phyloP scores from a whole-genome alignment of 1,140 invertebrate genomes.

The Homarus americanus region DNA sequence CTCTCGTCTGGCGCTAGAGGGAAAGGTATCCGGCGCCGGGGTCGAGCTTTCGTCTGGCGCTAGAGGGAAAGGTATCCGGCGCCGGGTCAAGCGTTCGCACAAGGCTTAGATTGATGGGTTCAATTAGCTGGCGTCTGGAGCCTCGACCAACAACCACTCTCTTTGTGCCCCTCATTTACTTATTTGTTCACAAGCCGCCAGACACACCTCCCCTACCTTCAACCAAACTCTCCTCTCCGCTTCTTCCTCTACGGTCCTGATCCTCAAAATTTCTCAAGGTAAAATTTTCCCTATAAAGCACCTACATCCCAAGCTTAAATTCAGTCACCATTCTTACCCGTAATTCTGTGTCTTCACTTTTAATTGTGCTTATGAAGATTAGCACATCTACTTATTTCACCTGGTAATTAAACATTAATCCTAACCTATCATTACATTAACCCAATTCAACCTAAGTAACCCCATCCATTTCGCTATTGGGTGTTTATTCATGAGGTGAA shows the following conservation, averaged over 20 bases:
- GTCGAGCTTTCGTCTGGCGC: too few relatives aligned
- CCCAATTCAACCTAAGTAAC: too few relatives aligned
- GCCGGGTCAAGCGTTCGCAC: constrained; percentile 3
- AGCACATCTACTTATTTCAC: too few relatives aligned
- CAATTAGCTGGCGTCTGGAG: background rate
- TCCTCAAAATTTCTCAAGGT: background rate
- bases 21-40: background rate
- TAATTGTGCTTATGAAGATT: too few relatives aligned
- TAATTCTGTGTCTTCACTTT: background rate
- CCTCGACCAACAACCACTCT: background rate
- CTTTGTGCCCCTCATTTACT: background rate
- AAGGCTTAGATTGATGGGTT: constrained; percentile 1
- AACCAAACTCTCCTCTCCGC: background rate
- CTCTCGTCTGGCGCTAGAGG: too few relatives aligned
- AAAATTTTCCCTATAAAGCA: too few relatives aligned
- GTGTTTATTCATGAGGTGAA: too few relatives aligned
- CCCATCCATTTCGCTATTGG: too few relatives aligned
- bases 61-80: background rate
- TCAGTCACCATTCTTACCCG: too few relatives aligned
- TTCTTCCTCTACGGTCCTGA: background rate
- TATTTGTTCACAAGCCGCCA: background rate
- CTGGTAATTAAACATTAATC: too few relatives aligned
- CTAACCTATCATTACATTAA: too few relatives aligned
- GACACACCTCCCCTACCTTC: background rate
- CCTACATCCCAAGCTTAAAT: too few relatives aligned